Evolutionary conservation across 2,888 invertebrate species (phyloP).

Genomic region (Lutraria lutraria): DNA sequence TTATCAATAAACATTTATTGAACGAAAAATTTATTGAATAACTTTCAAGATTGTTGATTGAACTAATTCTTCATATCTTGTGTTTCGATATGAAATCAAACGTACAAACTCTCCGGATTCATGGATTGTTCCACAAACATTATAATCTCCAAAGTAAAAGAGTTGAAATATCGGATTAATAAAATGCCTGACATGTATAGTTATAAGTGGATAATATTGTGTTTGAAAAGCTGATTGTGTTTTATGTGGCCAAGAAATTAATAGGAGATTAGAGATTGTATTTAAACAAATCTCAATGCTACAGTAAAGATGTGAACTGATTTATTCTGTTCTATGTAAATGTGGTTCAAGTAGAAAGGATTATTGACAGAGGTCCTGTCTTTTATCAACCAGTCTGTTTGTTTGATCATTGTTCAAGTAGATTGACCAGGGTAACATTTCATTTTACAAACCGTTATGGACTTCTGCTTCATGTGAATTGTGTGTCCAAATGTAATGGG

Average conservation of each 20-base stretch:
- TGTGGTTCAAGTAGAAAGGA: slow-evolving; percentile 22
- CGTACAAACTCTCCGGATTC: slow-evolving; percentile 22
- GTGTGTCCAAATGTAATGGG: not conserved
- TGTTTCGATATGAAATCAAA: slow-evolving; percentile 32
- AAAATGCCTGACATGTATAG: slow-evolving; percentile 32
- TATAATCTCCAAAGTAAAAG: not conserved
- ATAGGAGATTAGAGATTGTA: not conserved
- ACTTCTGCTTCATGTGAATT: not conserved
- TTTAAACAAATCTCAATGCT: slow-evolving; percentile 6
- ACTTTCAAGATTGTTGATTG: slow-evolving; percentile 41
- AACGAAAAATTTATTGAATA: slow-evolving; percentile 46
- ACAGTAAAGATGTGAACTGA: slow-evolving; percentile 8
- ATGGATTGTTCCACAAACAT: not conserved
- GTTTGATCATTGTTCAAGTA: not conserved
- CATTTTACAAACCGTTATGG: not conserved
- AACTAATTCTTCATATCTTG: slow-evolving; percentile 14
- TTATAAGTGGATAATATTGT: slow-evolving; percentile 12
- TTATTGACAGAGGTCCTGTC: not conserved
- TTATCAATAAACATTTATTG: slow-evolving; percentile 42
- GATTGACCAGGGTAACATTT: not conserved
- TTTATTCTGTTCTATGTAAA: slow-evolving; percentile 12
- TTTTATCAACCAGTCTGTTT: not conserved
- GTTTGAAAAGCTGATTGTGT: not conserved
- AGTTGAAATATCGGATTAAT: slow-evolving; percentile 22
- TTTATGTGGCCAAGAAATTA: not conserved